A percentile compares a stretch with the other conserved stretches of the same genome.
phyloP scores from a whole-genome alignment of 2,797 vertebrate species.

The Vultur gryphus region DNA sequence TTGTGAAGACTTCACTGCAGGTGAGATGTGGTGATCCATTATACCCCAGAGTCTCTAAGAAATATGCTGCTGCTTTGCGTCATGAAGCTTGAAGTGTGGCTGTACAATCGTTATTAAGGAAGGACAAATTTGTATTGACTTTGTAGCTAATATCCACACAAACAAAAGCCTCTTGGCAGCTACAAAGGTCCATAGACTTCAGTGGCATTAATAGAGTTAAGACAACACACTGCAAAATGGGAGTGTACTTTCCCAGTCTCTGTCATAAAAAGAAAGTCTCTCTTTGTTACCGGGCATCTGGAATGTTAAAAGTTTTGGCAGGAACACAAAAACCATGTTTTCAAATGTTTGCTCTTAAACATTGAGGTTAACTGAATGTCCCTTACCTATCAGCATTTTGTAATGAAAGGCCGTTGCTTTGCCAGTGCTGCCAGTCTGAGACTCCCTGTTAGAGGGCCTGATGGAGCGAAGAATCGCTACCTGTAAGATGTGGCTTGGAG shows the following conservation, averaged over 20 bases:
- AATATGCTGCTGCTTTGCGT: not conserved
- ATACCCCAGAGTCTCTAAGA: not conserved
- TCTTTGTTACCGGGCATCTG: not conserved
- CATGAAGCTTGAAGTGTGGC: accelerated
- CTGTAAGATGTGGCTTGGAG: not conserved
- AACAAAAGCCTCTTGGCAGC: not conserved
- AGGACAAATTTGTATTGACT: accelerated
- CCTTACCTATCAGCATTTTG: not conserved
- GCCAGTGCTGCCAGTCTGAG: not conserved
- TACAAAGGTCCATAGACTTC: not conserved
- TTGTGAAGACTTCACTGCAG: not conserved
- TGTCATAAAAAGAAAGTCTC: not conserved
- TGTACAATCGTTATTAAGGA: not conserved
- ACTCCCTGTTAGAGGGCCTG: not conserved
- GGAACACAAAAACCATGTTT: not conserved
- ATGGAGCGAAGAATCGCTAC: not conserved
- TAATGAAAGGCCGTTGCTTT: not conserved
- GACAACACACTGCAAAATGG: not conserved
- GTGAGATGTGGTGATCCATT: not conserved
- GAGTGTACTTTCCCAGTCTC: not conserved
- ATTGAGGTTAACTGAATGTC: not conserved
- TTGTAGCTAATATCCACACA: not conserved
- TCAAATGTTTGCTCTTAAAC: too few relatives aligned
- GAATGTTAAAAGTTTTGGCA: not conserved
- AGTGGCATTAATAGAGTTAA: not conserved